Base-by-base conservation (phyloP, 2,113 vertebrate species). In the Archilochus colubris region DNA sequence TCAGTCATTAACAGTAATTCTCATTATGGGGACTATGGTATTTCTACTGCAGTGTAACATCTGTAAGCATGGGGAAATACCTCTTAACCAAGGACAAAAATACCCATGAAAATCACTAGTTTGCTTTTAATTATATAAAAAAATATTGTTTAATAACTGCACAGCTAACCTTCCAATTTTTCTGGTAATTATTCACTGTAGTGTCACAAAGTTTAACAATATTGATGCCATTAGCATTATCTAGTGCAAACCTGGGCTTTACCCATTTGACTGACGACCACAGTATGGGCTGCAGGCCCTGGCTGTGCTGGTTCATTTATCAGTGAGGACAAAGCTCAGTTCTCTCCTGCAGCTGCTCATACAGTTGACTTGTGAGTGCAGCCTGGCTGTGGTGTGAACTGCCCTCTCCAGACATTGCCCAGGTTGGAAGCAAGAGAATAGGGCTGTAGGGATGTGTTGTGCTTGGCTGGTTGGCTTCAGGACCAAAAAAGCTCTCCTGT, bases 91-190 rank as follows among this genome's bases (percentile, higher is more conserved):
- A 78, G 51, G 40, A 54, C 18, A 70, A 50, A 72, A 31, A 1
- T 0, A 2, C 0, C 7, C 11, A 20, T 38, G 20, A 69, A 86
- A 84, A 23, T 11, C 9, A 70, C 5, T 7, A 40, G 7, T 70
- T 90, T 70, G 61, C 57, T 12, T 58, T 25, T 25, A 85, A 36
- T 0, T 25, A n/a, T 55, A 25, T 12, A 48, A 57, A 69, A 36
- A 43, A 48, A 4, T 18, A n/a, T 17, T 72, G 19, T 61, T 54
- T 84, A 79, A 82, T 23, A 94, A 64, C 11, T 30, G 19, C 9
- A n/a, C 4, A 53, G 43, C 9, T 53, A 79, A 53, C 5, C 31
- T 76, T 78, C 40, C 16, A 7, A 4, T 27, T 87, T 72, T 89
- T 72, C 33, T 74, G 31, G 20, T 61, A 53, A 22, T 40, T 83